A percentile compares a stretch with the other conserved stretches of the same genome.
Evolutionary conservation across 2,888 invertebrate genomes (phyloP).

Genomic region (Orthonevra nobilis): DNA sequence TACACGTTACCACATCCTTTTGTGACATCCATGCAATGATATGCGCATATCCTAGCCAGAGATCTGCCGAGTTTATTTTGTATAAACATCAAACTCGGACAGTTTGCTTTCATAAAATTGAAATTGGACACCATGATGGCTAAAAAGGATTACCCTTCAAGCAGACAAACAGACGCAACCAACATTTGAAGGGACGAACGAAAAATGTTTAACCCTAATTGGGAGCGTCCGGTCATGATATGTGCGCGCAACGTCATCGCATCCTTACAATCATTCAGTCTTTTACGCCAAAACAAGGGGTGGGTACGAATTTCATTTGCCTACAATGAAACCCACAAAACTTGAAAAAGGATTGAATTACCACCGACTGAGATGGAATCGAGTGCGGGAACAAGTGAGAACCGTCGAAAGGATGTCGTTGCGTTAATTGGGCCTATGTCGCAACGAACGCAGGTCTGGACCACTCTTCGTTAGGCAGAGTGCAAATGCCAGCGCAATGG

Average conservation of each 20-base stretch:
- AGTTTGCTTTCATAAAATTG: conserved; percentile 63
- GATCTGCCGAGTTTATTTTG: conserved; percentile 75
- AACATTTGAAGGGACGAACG: conserved; percentile 43
- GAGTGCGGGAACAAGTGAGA: neutral
- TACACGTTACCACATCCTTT: conserved; percentile 74
- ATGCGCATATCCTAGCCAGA: conserved; percentile 77
- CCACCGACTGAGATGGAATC: conserved; percentile 19
- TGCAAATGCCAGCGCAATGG: conserved; percentile 62
- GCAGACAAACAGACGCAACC: neutral
- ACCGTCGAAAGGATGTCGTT: conserved; percentile 47
- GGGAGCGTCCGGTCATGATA: conserved; percentile 69
- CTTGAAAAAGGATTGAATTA: conserved; percentile 57
- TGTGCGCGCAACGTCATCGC: conserved; percentile 31
- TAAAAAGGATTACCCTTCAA: conserved; percentile 39
- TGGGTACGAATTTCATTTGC: conserved; percentile 64
- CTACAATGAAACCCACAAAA: conserved; percentile 58
- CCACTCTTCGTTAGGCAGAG: conserved; percentile 23
- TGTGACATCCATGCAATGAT: conserved; percentile 64
- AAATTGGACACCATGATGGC: conserved; percentile 60
- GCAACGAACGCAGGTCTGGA: conserved; percentile 27
- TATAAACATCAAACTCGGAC: conserved; percentile 67
- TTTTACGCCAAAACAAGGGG: conserved; percentile 34
- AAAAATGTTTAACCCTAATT: conserved; percentile 70
- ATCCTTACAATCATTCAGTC: conserved; percentile 15
- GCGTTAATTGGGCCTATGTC: conserved; percentile 67